phyloP scores from a whole-genome alignment of 2,113 vertebrate species.

The Calcarius ornatus region DNA sequence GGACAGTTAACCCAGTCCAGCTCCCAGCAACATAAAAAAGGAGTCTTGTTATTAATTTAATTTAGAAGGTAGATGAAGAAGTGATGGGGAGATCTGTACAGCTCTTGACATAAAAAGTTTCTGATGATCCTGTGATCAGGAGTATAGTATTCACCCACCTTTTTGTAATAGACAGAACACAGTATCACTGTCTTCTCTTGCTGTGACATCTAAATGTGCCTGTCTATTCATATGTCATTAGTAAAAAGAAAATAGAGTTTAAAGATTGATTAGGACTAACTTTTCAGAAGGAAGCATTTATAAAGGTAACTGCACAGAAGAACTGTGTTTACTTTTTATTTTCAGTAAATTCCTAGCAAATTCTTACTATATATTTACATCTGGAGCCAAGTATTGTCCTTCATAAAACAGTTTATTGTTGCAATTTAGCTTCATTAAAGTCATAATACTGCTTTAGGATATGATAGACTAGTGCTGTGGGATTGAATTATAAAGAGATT shows the following conservation, averaged over 20 bases:
- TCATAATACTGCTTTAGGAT: constrained; percentile 34
- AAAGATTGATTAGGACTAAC: background rate
- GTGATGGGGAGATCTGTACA: background rate
- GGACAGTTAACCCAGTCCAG: background rate
- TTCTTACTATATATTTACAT: constrained; percentile 33
- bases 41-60: background rate
- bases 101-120: background rate
- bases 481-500: constrained; percentile 60
- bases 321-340: background rate
- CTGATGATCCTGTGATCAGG: background rate
- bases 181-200: background rate
- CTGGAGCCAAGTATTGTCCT: background rate
- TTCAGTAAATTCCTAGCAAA: background rate
- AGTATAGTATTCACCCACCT: background rate
- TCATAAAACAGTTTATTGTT: constrained; percentile 54
- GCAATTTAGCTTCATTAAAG: constrained; percentile 43
- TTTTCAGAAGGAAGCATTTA: background rate
- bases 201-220: background rate
- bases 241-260: background rate
- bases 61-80: background rate
- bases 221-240: background rate
- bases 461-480: constrained; percentile 11
- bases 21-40: background rate
- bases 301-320: background rate
- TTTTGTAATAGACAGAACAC: background rate